Evolutionary conservation across 2,888 invertebrate species (phyloP), one percentile per base, ranked within the genome.

Genomic region (Rhingia rostrata): DNA sequence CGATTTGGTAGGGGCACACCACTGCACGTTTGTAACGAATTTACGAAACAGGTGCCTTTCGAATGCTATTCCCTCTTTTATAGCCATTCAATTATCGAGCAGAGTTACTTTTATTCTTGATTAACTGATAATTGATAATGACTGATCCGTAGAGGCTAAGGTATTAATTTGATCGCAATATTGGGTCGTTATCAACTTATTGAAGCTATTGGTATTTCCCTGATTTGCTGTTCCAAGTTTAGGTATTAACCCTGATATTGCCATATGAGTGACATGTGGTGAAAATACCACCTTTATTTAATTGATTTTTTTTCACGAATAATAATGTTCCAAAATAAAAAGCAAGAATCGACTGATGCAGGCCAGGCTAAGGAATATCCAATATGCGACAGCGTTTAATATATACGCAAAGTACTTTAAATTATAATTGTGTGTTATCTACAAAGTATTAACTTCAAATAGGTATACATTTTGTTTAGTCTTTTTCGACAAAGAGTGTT

Each of bases 1-100:
- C 32, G 35, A 32, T 47, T 64, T 45, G 30, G 66, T 39, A 35
- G 60, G 41, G 22, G 14, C 54, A 70, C 41, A 60, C 30, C 69
- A 60, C 64, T 53, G 22, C 58, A 39, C 60, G 60, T 10, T 30
- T 9, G n/a, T 58, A 69, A 56, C 39, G 6, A 63, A 61, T 69
- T 78, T 45, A 87, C 60, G 66, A 86, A 88, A 87, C 87, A 86
- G 85, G 58, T 75, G 73, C 49, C 33, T 53, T 83, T 30, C 61
- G 63, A 64, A 67, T 41, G 35, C 45, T 54, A 14, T 72, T 81
- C 80, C 86, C 79, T 79, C 87, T 88, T 88, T 87, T 88, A 88
- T 88, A 88, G 87, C 58, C 72, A 70, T 47, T 77, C 53, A 51
- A 74, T 84, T 70, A 80, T 80, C 70, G 22, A 22, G 30, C 73